Evolutionary conservation across 2,113 vertebrate genomes (phyloP), one percentile per base, ranked within the genome.

Genomic region (Pogona vitticeps): DNA sequence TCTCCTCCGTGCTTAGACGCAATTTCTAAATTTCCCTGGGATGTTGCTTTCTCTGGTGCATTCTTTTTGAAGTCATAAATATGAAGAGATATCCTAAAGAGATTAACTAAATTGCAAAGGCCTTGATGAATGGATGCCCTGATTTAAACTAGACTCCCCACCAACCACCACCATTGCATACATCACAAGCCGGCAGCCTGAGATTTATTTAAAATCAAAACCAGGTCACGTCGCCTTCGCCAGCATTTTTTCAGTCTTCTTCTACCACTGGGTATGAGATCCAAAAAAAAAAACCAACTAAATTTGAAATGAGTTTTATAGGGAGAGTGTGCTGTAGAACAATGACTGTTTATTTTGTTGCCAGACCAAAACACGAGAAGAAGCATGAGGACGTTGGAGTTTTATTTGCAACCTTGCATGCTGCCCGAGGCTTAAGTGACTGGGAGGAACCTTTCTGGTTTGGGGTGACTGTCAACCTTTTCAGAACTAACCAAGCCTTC

Each of bases 141-240:
- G 92, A 95, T 90, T 92, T 87, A 92, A 80, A 93, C 85, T 75
- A 71, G 82, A 88, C 88, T 52, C 20, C 42, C 36, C 61, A 15
- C 31, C 31, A 7, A 38, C 56, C 82, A 28, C 65, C 23, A 23
- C 65, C 15, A 20, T 65, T 5, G 28, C 65, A 10, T 31, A 68
- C 65, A 75, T 76, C 59, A 36, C 86, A 2, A 71, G 78, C 58
- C 88, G 52, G 85, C 65, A 87, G 90, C 88, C 90, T 93, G 52
- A 42, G 82, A 92, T 92, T 88, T 95, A 93, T 88, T 95, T 93
- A 88, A 88, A 93, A 94, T 92, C 87, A 92, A 90, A 82, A 92
- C 61, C 89, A 73, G 76, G 86, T 92, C 81, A 67, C 28, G 59
- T 84, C 79, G 91, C 73, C 58, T 72, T 95, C 85, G 91, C 58